phyloP scores from a whole-genome alignment of 2,888 invertebrate genomes.

The Drosophila longiperda region DNA sequence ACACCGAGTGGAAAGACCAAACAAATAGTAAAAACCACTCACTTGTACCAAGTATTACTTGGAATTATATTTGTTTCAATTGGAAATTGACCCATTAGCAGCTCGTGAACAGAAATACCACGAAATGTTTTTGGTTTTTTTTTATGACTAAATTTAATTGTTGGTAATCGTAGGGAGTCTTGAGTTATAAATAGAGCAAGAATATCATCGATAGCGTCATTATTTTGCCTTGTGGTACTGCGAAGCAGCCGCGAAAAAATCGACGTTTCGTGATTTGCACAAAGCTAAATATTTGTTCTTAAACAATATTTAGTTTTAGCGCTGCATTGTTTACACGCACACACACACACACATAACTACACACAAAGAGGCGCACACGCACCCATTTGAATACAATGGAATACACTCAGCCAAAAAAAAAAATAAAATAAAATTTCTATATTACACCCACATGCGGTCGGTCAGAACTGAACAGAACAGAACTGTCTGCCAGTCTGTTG shows the following conservation, averaged over 20 bases:
- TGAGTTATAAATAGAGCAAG: constrained; percentile 27
- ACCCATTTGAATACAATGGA: constrained; percentile 35
- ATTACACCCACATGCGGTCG: constrained; percentile 45
- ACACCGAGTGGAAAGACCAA: neutral
- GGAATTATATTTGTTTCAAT: constrained; percentile 63
- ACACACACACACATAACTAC: constrained; percentile 37
- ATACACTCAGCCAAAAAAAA: constrained; percentile 27
- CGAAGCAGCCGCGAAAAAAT: constrained; percentile 42
- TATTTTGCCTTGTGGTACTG: constrained; percentile 46
- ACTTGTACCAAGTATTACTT: constrained; percentile 13
- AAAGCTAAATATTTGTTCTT: constrained; percentile 78
- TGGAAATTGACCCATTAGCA: constrained; percentile 79
- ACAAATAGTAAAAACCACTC: constrained; percentile 12
- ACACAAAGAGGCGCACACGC: constrained; percentile 5
- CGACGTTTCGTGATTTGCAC: constrained; percentile 74
- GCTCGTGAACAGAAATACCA: constrained; percentile 76
- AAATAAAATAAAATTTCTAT: neutral
- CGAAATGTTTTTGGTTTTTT: constrained; percentile 28
- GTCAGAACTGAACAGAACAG: constrained; percentile 55
- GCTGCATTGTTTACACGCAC: constrained; percentile 74
- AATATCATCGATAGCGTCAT: constrained; percentile 71
- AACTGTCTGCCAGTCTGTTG: constrained; percentile 28
- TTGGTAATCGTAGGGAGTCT: constrained; percentile 1
- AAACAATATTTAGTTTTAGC: constrained; percentile 79
- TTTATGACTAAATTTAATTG: constrained; percentile 62